phyloP scores from a whole-genome alignment of 2,797 vertebrate genomes.

The Menidia menidia region DNA sequence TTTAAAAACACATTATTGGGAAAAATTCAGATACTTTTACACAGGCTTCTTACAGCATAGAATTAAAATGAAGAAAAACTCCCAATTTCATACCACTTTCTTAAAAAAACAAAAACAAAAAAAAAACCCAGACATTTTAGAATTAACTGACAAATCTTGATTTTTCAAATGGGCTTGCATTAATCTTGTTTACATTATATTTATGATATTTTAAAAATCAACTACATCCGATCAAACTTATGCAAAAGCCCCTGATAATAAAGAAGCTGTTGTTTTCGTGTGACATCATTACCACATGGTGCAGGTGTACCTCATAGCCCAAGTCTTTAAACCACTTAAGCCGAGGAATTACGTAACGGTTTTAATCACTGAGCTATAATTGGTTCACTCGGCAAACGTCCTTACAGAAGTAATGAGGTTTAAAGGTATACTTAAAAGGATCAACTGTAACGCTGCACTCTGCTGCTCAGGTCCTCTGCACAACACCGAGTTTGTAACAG shows the following conservation, averaged over 20 bases:
- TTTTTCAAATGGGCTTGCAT: too few species aligned
- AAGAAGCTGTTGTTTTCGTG: neutral
- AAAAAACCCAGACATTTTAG: neutral
- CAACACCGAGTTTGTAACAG: neutral
- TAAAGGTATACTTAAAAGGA: slow-evolving; percentile 3
- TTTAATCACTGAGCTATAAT: slow-evolving; percentile 13
- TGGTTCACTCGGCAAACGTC: neutral
- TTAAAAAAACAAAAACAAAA: neutral
- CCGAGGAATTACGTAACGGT: slow-evolving; percentile 32
- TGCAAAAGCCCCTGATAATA: neutral
- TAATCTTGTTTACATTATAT: neutral
- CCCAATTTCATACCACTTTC: neutral
- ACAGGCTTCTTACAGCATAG: neutral
- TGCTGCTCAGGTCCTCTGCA: neutral
- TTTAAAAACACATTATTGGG: neutral
- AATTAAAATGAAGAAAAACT: neutral
- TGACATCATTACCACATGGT: slow-evolving; percentile 4
- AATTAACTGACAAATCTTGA: neutral
- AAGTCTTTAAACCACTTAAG: slow-evolving; percentile 50
- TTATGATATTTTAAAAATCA: neutral
- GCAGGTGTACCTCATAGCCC: neutral
- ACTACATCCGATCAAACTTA: neutral
- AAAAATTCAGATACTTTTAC: neutral
- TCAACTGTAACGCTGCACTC: neutral
- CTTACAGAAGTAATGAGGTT: slow-evolving; percentile 14